Evolutionary conservation across 2,113 vertebrate genomes (phyloP).

Genomic region (Cochlearius cochlearius): DNA sequence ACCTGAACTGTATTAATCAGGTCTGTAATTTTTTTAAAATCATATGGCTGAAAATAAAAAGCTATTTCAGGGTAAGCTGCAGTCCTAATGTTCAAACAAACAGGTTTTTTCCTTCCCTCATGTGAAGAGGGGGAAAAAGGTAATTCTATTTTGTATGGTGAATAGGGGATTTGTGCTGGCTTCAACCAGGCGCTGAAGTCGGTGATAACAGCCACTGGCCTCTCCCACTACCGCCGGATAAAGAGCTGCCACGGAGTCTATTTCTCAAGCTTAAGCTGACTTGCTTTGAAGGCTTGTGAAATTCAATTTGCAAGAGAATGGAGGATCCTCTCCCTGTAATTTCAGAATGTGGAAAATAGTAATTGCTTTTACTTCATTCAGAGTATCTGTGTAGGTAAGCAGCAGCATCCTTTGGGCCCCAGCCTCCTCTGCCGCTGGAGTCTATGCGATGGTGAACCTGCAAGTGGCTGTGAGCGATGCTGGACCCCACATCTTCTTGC

Average conservation of each 20-base stretch:
- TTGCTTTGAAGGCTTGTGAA: conserved; percentile 53
- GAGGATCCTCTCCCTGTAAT: conserved; percentile 33
- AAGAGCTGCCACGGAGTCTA: conserved; percentile 26
- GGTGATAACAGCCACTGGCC: neutral
- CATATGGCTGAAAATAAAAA: neutral
- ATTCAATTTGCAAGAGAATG: conserved; percentile 63
- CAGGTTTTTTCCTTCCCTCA: neutral
- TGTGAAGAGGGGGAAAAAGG: neutral
- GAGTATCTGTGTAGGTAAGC: neutral
- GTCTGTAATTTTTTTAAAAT: neutral
- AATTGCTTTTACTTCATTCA: conserved; percentile 38
- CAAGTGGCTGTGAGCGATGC: neutral
- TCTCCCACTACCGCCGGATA: neutral
- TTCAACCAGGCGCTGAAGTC: conserved; percentile 31
- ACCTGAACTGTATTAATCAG: neutral
- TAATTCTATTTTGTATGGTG: conserved; percentile 24
- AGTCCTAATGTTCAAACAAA: conserved; percentile 13
- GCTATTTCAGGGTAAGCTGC: neutral
- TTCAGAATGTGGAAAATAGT: conserved; percentile 49
- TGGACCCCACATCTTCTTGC: neutral
- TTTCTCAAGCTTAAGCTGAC: conserved; percentile 46
- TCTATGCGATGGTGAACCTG: neutral
- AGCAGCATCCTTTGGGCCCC: neutral
- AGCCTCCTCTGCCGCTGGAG: neutral
- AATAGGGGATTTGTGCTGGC: conserved; percentile 4